A percentile compares a stretch with the other conserved stretches of the same genome.
Evolutionary conservation across 2,113 vertebrate genomes (phyloP).

Genomic region (Hemicordylus capensis): DNA sequence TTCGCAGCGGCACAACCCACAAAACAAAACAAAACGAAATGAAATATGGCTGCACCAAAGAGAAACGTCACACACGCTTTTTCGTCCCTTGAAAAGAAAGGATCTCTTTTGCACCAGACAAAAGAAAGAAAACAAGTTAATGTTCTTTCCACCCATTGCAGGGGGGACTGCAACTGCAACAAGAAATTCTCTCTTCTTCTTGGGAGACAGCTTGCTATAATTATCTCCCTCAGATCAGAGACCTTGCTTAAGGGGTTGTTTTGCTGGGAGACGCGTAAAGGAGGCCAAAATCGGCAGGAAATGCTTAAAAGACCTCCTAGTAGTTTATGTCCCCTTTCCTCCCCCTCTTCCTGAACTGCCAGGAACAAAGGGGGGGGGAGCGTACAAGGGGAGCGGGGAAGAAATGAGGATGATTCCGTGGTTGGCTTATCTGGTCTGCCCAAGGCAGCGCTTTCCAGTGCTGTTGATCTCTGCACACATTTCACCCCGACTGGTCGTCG

Average conservation of each 20-base stretch:
- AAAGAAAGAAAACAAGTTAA: too few relatives aligned
- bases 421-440: constrained; percentile 31
- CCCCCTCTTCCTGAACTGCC: not conserved
- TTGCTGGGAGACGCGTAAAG: not conserved
- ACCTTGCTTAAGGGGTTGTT: not conserved
- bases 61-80: too few relatives aligned
- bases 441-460: constrained; percentile 62
- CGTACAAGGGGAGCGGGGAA: not conserved
- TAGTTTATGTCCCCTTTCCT: not conserved
- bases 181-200: too few relatives aligned
- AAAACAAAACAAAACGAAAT: too few relatives aligned
- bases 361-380: constrained; percentile 11
- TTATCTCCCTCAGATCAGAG: too few relatives aligned
- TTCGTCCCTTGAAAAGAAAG: not conserved
- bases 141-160: too few relatives aligned
- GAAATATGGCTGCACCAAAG: too few relatives aligned
- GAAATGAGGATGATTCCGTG: constrained; percentile 7
- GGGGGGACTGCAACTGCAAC: too few relatives aligned
- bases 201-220: too few relatives aligned
- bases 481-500: not conserved
- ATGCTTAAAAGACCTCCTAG: not conserved
- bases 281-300: not conserved
- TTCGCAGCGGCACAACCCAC: too few relatives aligned
- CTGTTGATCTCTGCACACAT: constrained; percentile 70
- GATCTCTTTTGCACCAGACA: too few relatives aligned